Evolutionary conservation across 2,888 invertebrate species (phyloP).

Genomic region (Apantesis nais): DNA sequence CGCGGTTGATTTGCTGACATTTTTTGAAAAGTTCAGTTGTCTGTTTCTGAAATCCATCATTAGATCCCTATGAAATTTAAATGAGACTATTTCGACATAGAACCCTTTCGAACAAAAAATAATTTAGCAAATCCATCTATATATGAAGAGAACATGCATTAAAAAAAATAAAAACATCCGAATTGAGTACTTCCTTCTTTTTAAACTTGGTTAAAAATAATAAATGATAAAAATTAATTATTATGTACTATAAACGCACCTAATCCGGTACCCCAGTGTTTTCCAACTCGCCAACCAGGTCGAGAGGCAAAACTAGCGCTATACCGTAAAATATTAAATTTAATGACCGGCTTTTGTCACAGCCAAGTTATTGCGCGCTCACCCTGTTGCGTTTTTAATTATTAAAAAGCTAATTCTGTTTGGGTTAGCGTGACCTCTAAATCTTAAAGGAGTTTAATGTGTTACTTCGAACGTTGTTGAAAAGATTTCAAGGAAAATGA

Average conservation of each 20-base stretch:
- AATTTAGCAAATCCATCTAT: too few relatives aligned
- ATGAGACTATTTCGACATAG: too few relatives aligned
- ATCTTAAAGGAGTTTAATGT: slow-evolving; percentile 26
- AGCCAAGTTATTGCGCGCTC: slow-evolving; percentile 47
- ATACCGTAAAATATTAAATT: slow-evolving; percentile 71
- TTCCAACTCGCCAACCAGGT: slow-evolving; percentile 50
- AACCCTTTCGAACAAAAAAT: too few relatives aligned
- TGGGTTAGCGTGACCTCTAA: slow-evolving; percentile 35
- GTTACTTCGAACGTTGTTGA: slow-evolving; percentile 15
- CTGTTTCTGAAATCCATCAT: too few relatives aligned
- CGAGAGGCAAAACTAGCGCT: slow-evolving; percentile 61
- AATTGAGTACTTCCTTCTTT: too few relatives aligned
- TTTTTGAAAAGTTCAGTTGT: too few relatives aligned
- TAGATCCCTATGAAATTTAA: too few relatives aligned
- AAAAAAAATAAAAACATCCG: too few relatives aligned
- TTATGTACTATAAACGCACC: neutral
- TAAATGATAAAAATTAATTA: too few relatives aligned
- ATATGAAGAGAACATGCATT: too few relatives aligned
- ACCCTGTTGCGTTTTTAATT: slow-evolving; percentile 58
- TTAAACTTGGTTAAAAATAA: too few relatives aligned
- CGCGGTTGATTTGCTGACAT: too few relatives aligned
- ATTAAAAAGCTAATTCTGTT: slow-evolving; percentile 63
- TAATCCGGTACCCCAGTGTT: slow-evolving; percentile 16
- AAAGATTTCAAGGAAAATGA: slow-evolving; percentile 15
- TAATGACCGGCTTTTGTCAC: slow-evolving; percentile 71